These are phyloP conservation scores for Amphiprion percula DNA, from an alignment of 2,113 vertebrate genomes.

Conservation along the genomic window DNA sequence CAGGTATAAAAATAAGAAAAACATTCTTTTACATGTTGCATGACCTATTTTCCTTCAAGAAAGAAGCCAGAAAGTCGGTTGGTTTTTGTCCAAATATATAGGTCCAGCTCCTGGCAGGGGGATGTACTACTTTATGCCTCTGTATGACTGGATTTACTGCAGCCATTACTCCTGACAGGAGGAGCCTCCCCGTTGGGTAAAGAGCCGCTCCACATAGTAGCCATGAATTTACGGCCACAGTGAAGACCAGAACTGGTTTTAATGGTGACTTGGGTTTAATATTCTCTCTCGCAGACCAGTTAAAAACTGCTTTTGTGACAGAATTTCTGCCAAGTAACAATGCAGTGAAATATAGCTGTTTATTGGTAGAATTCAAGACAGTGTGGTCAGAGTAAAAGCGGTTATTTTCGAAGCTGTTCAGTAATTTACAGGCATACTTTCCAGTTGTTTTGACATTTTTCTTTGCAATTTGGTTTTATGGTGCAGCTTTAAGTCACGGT, in stretches of 20 bases:
- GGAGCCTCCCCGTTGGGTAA: constrained; percentile 51
- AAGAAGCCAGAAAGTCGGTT: constrained; percentile 27
- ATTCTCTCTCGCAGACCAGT: constrained; percentile 33
- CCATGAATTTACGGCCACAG: constrained; percentile 51
- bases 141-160: constrained; percentile 35
- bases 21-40: not conserved
- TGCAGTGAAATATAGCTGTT: constrained; percentile 36
- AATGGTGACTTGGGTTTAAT: constrained; percentile 66
- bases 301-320: constrained; percentile 48
- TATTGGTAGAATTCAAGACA: not conserved
- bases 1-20: too few relatives aligned
- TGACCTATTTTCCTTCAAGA: not conserved
- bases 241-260: constrained; percentile 41
- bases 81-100: constrained; percentile 42
- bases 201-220: constrained; percentile 49
- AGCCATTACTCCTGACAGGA: constrained; percentile 34
- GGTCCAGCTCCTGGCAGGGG: not conserved
- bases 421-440: not conserved
- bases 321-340: not conserved
- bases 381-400: constrained; percentile 8
- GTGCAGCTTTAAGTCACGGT: not conserved
- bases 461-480: constrained; percentile 16
- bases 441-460: constrained; percentile 28
- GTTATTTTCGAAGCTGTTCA: constrained; percentile 3
- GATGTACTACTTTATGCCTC: not conserved